phyloP scores from a whole-genome alignment of 2,113 vertebrate genomes.

The Takifugu flavidus region DNA sequence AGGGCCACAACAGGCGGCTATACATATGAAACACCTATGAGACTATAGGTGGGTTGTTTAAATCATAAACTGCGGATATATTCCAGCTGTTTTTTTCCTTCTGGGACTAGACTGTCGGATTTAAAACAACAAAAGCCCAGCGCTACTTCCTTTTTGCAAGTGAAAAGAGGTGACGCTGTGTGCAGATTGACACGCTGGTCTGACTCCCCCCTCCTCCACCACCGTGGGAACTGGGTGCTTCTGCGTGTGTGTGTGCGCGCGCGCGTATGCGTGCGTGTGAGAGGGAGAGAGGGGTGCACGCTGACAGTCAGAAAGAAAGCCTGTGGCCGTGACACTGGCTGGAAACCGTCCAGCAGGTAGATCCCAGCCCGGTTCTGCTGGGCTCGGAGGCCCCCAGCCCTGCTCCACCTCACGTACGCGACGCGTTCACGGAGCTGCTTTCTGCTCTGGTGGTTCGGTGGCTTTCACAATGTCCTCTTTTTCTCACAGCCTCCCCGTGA shows the following conservation, averaged over 20 bases:
- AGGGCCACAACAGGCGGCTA: background rate
- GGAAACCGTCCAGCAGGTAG: slow-evolving; percentile 20
- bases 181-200: slow-evolving; percentile 68
- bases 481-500: slow-evolving; percentile 43
- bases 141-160: slow-evolving; percentile 73
- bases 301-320: slow-evolving; percentile 24
- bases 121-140: slow-evolving; percentile 70
- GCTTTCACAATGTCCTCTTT: slow-evolving; percentile 47
- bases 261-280: slow-evolving; percentile 6
- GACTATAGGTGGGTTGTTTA: slow-evolving; percentile 46
- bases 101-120: slow-evolving; percentile 58
- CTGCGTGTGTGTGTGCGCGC: slow-evolving; percentile 31
- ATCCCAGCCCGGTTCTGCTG: background rate
- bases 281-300: slow-evolving; percentile 16
- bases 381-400: background rate
- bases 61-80: slow-evolving; percentile 71
- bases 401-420: slow-evolving; percentile 28
- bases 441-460: slow-evolving; percentile 27
- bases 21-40: slow-evolving; percentile 42
- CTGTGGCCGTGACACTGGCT: slow-evolving; percentile 9
- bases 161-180: slow-evolving; percentile 71
- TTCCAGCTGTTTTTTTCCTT: slow-evolving; percentile 70
- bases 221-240: slow-evolving; percentile 77
- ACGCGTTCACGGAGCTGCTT: slow-evolving; percentile 35
- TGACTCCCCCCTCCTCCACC: slow-evolving; percentile 39